Percentiles rank a stretch among this genome's conserved stretches.
Evolutionary conservation across 2,113 vertebrate genomes (phyloP).

Genomic region (Bolborhynchus lineola): DNA sequence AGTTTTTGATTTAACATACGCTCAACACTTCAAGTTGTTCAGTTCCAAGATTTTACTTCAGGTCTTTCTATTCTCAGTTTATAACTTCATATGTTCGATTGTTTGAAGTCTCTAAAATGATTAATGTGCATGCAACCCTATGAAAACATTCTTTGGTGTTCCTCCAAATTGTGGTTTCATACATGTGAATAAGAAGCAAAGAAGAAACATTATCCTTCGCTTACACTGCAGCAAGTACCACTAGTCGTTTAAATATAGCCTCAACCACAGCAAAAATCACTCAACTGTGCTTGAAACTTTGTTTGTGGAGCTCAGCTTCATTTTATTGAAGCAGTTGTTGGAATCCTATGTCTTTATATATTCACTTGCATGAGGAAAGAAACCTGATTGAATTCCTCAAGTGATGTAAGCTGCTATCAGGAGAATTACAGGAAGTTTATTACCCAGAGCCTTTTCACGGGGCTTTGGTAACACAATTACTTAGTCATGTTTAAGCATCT

Average conservation of each 20-base stretch:
- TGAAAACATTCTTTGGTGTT: constrained; percentile 37
- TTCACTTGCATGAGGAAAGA: not conserved
- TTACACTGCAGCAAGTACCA: not conserved
- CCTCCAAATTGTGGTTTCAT: constrained; percentile 48
- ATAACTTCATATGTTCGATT: not conserved
- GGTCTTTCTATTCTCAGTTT: not conserved
- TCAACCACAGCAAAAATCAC: not conserved
- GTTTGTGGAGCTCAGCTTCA: not conserved
- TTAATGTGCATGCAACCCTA: constrained; percentile 18
- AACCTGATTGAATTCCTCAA: not conserved
- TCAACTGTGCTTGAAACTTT: not conserved
- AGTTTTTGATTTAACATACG: not conserved
- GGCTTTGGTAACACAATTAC: not conserved
- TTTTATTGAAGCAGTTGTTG: not conserved
- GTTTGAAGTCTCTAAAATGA: constrained; percentile 47
- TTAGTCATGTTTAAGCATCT: not conserved
- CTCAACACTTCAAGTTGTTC: not conserved
- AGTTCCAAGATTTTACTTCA: constrained; percentile 36
- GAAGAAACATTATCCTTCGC: constrained; percentile 23
- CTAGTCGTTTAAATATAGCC: not conserved
- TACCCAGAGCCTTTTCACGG: not conserved
- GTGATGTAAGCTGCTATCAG: not conserved
- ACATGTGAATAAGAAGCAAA: constrained; percentile 23
- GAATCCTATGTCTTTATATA: not conserved
- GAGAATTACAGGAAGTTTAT: not conserved